Evolutionary conservation across 2,888 invertebrate genomes (phyloP), one percentile per base, ranked within the genome.

Genomic region (Emmelina monodactyla): DNA sequence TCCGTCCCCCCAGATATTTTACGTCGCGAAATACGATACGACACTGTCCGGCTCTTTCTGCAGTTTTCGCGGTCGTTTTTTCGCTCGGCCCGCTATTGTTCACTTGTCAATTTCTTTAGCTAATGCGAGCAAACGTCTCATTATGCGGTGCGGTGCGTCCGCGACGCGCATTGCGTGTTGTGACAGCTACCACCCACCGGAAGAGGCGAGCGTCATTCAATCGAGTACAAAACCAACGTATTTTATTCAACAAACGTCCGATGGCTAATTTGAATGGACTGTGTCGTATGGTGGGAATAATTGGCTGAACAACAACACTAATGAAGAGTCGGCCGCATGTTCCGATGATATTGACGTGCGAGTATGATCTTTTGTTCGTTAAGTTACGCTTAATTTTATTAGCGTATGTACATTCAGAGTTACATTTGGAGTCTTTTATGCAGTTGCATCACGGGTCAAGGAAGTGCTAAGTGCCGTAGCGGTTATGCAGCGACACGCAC

Each of bases 71-170:
- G 52, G 60, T 70, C 62, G 56, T 72, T 76, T 76, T 76, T 70
- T 58, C 64, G 65, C 57, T 59, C 53, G 58, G 51, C 53, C 60
- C 59, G 68, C 78, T 76, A 79, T 79, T 79, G 79, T 79, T 76
- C 79, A 79, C 76, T 76, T 78, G 76, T 79, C 79, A 78, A 78
- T 78, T 79, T 73, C 76, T 79, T 79, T 75, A 71, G 79, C 79
- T 79, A 79, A 79, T 79, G 75, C 72, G 79, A 79, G 76, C 71
- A 78, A 78, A 73, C 79, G 76, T 78, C 78, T 78, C 76, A 79
- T 79, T 79, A 79, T 76, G 76, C 76, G 76, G 65, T 66, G 72
- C 73, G 62, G 67, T 69, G 75, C 69, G 73, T 65, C 58, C 66
- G 66, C 72, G 72, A 70, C 73, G 75, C 73, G 73, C 70, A 67